Evolutionary conservation across 2,797 vertebrate genomes (phyloP).

Genomic region (Podargus strigoides): DNA sequence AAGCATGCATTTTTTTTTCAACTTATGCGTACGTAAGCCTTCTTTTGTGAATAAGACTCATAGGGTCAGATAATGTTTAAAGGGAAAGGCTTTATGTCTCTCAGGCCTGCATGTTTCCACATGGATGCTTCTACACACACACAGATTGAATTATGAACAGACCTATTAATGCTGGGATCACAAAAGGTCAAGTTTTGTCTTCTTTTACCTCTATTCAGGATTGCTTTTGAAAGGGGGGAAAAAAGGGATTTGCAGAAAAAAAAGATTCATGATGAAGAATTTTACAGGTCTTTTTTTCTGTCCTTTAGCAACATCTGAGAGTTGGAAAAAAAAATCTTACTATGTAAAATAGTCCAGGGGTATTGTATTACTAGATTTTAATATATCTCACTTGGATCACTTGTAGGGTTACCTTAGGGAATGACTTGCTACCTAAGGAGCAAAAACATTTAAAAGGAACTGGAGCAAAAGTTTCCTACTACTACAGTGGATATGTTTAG

Average conservation of each 20-base stretch:
- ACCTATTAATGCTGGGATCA: conserved; percentile 83
- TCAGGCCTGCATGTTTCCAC: conserved; percentile 81
- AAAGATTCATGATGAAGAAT: conserved; percentile 74
- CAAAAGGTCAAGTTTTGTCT: conserved; percentile 84
- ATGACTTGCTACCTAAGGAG: conserved; percentile 46
- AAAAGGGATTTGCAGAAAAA: conserved; percentile 72
- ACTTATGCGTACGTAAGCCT: conserved; percentile 79
- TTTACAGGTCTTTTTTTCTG: conserved; percentile 65
- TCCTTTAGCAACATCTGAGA: conserved; percentile 69
- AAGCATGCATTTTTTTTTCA: conserved; percentile 74
- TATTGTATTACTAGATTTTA: conserved; percentile 61
- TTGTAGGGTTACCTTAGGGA: conserved; percentile 47
- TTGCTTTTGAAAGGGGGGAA: conserved; percentile 74
- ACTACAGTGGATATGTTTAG: not conserved
- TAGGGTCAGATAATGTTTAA: conserved; percentile 85
- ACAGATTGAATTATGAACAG: conserved; percentile 86
- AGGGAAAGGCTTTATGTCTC: conserved; percentile 80
- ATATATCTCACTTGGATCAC: conserved; percentile 53
- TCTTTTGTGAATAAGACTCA: conserved; percentile 79
- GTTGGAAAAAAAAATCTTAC: conserved; percentile 54
- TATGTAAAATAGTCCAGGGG: conserved; percentile 60
- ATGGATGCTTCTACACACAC: conserved; percentile 81
- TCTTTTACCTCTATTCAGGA: conserved; percentile 80
- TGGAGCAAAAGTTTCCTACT: conserved; percentile 42
- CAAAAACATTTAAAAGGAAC: conserved; percentile 12